A percentile compares a stretch with the other conserved stretches of the same genome.
These are phyloP conservation scores for Pedetes capensis DNA, from an alignment of 2,113 vertebrate species.

Conservation along the genomic window DNA sequence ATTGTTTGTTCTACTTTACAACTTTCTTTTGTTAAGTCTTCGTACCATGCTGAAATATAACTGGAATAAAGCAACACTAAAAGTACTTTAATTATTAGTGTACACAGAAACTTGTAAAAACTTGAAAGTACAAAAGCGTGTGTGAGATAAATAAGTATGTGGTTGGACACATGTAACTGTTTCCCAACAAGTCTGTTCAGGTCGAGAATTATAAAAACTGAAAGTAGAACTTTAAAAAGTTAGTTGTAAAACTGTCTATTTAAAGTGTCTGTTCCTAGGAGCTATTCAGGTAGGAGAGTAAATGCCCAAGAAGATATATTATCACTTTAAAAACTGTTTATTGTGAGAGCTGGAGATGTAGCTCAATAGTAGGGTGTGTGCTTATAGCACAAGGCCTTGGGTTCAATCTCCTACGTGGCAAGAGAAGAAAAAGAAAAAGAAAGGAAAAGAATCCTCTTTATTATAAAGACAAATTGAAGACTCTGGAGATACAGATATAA, in stretches of 20 bases:
- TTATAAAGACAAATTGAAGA: background rate
- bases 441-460: background rate
- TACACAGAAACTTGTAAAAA: constrained; percentile 29
- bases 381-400: background rate
- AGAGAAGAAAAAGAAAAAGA: background rate
- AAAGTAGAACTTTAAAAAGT: constrained; percentile 20
- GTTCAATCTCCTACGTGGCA: background rate
- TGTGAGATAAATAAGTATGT: background rate
- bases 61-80: constrained; percentile 30
- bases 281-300: background rate
- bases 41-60: constrained; percentile 33
- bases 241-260: constrained; percentile 19
- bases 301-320: background rate
- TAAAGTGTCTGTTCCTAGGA: background rate
- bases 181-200: constrained; percentile 31
- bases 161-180: background rate
- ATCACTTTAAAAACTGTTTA: background rate
- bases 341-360: background rate
- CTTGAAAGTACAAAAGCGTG: constrained; percentile 30
- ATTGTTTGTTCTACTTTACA: constrained; percentile 9
- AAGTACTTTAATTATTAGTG: background rate
- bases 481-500: background rate
- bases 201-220: background rate
- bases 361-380: background rate
- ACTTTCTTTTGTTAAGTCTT: constrained; percentile 15